A percentile compares a stretch with the other conserved stretches of the same genome.
phyloP scores from a whole-genome alignment of 1,140 invertebrate species.

The Musca domestica region DNA sequence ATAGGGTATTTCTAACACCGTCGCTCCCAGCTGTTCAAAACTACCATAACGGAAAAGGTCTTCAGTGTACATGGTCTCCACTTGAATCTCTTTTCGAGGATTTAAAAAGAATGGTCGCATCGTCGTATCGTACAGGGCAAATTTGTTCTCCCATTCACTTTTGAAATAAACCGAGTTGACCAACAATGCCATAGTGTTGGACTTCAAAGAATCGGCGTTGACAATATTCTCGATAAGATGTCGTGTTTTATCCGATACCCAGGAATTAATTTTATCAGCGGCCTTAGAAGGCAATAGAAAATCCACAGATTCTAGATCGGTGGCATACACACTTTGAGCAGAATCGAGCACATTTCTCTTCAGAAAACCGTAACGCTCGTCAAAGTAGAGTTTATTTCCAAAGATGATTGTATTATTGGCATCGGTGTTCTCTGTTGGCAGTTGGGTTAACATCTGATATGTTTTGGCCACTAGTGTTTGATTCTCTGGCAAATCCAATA shows the following conservation, averaged over 20 bases:
- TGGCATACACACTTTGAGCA: slow-evolving; percentile 23
- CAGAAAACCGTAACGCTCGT: slow-evolving; percentile 20
- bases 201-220: slow-evolving; percentile 26
- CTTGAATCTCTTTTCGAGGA: slow-evolving; percentile 23
- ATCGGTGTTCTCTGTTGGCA: neutral
- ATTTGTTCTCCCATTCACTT: slow-evolving; percentile 42
- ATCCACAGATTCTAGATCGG: slow-evolving; percentile 32
- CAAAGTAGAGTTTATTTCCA: slow-evolving; percentile 39
- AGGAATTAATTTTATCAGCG: slow-evolving; percentile 33
- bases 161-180: slow-evolving; percentile 47
- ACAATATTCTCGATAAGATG: slow-evolving; percentile 34
- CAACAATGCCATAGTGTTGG: slow-evolving; percentile 33
- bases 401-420: slow-evolving; percentile 29
- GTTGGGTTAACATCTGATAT: neutral
- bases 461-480: neutral
- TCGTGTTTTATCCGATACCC: slow-evolving; percentile 35
- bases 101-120: slow-evolving; percentile 29
- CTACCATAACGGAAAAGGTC: slow-evolving; percentile 40
- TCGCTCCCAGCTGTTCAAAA: slow-evolving; percentile 38
- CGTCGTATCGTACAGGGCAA: slow-evolving; percentile 37
- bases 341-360: slow-evolving; percentile 23
- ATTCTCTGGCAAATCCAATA: slow-evolving; percentile 17
- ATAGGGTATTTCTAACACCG: slow-evolving; percentile 40
- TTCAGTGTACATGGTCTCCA: slow-evolving; percentile 48
- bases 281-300: slow-evolving; percentile 27